Percentiles rank a stretch among this genome's conserved stretches.
Conservation (phyloP, 92 coral and sea anemone species). For the Epizoanthus ramosus region DNA sequence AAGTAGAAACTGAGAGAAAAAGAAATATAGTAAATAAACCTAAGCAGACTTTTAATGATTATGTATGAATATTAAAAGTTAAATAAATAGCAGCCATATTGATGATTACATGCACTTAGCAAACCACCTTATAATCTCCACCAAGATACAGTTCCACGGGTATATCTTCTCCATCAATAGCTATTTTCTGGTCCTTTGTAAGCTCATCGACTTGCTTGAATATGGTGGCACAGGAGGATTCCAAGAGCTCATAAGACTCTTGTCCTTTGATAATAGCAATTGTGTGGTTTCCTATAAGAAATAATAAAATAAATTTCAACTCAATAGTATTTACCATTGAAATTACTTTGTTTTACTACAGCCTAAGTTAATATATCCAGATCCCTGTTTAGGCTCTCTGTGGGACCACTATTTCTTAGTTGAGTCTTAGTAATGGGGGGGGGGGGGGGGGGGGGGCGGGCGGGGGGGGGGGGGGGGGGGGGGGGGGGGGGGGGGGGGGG, state of each 20-base stretch:
- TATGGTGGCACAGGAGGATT: conserved; percentile 51
- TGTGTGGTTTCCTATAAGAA: conserved; percentile 50
- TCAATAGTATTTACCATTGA: conserved; percentile 1
- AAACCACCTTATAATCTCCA: conserved; percentile 57
- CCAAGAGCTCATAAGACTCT: conserved; percentile 45
- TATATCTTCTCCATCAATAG: conserved; percentile 35
- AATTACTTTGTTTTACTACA: conserved; percentile 7
- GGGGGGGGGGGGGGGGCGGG: no score
- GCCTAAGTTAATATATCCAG: conserved; percentile 1
- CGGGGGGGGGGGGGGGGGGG: no score
- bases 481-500: no score
- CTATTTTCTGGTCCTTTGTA: conserved; percentile 26
- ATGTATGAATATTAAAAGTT: no score
- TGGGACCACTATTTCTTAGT: conserved; percentile 11
- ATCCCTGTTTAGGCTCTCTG: background rate
- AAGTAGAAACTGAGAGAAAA: conserved; percentile 49
- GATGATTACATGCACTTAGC: no score
- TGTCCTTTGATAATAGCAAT: conserved; percentile 56
- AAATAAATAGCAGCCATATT: no score
- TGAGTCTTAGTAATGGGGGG: conserved; percentile 12
- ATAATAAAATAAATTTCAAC: background rate
- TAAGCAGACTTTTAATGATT: no score
- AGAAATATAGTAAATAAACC: background rate
- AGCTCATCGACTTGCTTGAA: conserved; percentile 52
- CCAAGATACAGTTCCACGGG: conserved; percentile 52